Percentiles rank a stretch among this genome's conserved stretches.
Conservation (phyloP, 2,113 vertebrate species). For the Struthidea cinerea region DNA sequence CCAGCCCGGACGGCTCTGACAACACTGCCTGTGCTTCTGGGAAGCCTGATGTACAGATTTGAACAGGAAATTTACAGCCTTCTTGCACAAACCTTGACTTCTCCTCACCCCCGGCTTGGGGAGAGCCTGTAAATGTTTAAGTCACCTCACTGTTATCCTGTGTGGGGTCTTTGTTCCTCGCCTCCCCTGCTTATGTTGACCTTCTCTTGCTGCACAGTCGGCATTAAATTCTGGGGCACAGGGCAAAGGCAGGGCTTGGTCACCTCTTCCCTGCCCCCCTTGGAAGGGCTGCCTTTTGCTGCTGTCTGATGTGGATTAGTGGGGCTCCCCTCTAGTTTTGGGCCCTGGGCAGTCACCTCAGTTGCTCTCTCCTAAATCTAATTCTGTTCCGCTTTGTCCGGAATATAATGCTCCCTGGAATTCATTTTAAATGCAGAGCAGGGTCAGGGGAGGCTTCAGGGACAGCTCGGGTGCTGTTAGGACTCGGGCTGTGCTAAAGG, state of each 20-base stretch:
- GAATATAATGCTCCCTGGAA: slow-evolving; percentile 29
- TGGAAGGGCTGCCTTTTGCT: background rate
- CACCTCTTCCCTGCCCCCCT: background rate
- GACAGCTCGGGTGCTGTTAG: background rate
- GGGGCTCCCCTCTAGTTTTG: background rate
- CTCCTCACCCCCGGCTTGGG: background rate
- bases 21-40: background rate
- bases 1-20: background rate
- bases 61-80: slow-evolving; percentile 35
- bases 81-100: slow-evolving; percentile 33
- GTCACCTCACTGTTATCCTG: slow-evolving; percentile 25
- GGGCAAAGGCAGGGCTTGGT: slow-evolving; percentile 24
- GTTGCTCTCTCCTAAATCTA: slow-evolving; percentile 35
- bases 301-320: slow-evolving; percentile 1
- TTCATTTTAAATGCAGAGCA: slow-evolving; percentile 47
- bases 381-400: slow-evolving; percentile 27
- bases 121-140: slow-evolving; percentile 9
- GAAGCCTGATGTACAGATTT: background rate
- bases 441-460: slow-evolving; percentile 1
- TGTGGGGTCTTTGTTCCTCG: slow-evolving; percentile 27
- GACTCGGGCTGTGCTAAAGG: background rate
- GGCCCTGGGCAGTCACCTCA: slow-evolving; percentile 17
- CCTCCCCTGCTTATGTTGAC: background rate
- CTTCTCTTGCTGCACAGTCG: background rate
- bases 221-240: slow-evolving; percentile 14